Evolutionary conservation across 37 sponge, comb jelly and placozoan genomes (phyloP), one percentile per base, ranked within the genome.

Genomic region (Agelas oroides): DNA sequence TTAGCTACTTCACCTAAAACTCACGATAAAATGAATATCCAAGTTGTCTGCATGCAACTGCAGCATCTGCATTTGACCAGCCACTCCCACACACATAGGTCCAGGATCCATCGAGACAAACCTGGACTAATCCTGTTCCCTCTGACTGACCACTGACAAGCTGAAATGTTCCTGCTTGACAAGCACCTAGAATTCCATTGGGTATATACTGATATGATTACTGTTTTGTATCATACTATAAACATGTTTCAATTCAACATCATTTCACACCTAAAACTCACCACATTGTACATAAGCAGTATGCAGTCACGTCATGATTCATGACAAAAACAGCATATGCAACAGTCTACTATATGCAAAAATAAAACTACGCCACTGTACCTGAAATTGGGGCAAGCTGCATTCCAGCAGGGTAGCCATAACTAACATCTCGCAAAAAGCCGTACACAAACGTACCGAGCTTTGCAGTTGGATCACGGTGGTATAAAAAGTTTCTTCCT

Each of bases 71-170:
- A 79, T 5, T 30, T 6, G 65, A 53, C 87, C 87, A 87, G 2
- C 24, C 46, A 8, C 61, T 65, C 31, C 66, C 81, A 72, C 80
- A 87, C 37, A 87, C 58, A n/a, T 64, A 61, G 11, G 34, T 71
- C 65, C 73, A 87, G 28, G 52, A 60, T 18, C 87, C 87, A 53
- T 73, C 25, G 2, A 79, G 53, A 28, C 87, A 87, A n/a, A 87
- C 36, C n/a, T 78, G 73, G 0, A 87, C 74, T 24, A 2, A 19
- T 21, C 81, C 81, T 30, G 58, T 5, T 19, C 5, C 73, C 23
- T 40, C 1, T 1, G 37, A 21, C 37, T 17, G 37, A 28, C 35
- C 19, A 41, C 15, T 39, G 21, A 41, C 41, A 19, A 41, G 37
- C 53, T 23, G 46, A 3, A 55, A 23, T 41, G 57, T 70, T 30